phyloP scores from a whole-genome alignment of 2,888 invertebrate species.

The Catocala fraxini region DNA sequence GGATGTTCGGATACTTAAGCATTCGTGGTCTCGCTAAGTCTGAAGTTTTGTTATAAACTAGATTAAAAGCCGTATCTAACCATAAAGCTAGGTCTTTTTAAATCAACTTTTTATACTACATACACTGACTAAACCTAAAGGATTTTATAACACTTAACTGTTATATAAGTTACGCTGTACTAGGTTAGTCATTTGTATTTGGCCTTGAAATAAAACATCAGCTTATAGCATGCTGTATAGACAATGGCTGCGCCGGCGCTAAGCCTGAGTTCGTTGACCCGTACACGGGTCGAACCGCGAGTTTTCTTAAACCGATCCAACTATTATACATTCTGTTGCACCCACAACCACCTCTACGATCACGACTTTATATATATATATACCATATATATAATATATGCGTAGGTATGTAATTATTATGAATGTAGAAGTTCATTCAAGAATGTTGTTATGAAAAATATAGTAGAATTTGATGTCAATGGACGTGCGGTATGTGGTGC shows the following conservation, averaged over 20 bases:
- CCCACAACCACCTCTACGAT: slow-evolving; percentile 40
- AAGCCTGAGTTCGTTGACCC: slow-evolving; percentile 75
- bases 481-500: too few relatives aligned
- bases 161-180: slow-evolving; percentile 27
- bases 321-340: slow-evolving; percentile 80
- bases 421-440: too few relatives aligned
- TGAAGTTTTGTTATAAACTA: too few relatives aligned
- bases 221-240: slow-evolving; percentile 68
- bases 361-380: background rate
- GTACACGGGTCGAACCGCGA: slow-evolving; percentile 77
- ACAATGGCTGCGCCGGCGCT: slow-evolving; percentile 82
- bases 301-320: slow-evolving; percentile 84
- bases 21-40: too few relatives aligned
- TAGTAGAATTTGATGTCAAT: too few relatives aligned
- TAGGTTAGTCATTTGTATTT: slow-evolving; percentile 52
- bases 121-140: too few relatives aligned
- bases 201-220: slow-evolving; percentile 68
- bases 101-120: too few relatives aligned
- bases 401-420: background rate
- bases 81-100: too few relatives aligned
- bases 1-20: too few relatives aligned
- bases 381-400: background rate
- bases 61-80: too few relatives aligned
- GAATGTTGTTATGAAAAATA: too few relatives aligned
- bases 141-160: slow-evolving; percentile 1